Evolutionary conservation across 2,797 vertebrate species (phyloP), one percentile per base, ranked within the genome.

Genomic region (Dryobates pubescens): DNA sequence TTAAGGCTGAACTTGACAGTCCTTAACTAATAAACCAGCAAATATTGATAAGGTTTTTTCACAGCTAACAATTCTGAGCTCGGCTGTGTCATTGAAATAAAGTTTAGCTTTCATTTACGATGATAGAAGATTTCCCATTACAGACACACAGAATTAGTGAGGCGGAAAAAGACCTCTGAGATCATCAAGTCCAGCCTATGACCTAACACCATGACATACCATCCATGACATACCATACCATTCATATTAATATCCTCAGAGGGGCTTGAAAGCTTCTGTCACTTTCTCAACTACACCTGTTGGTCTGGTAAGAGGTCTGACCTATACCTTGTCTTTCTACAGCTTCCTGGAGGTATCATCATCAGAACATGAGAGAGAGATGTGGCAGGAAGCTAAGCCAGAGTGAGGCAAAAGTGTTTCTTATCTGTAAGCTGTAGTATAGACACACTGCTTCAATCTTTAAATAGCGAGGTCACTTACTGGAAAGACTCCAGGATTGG

Each of bases 51-150:
- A 38, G 53, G 22, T n/a, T 88, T 92, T 75, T 59, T 61, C 54
- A 12, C 0, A 0, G 17, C 38, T 71, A 86, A 53, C 41, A 3
- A 27, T 34, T 64, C 54, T 41, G 75, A 65, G 58, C 69, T 91
- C 69, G 34, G 73, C 67, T 82, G 13, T 70, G 94, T 76, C 49
- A 10, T 43, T 27, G 47, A 64, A 92, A 65, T 80, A 23, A 90
- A 80, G 63, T 69, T 85, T 82, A 82, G 9, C 65, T 88, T 8
- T 41, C 78, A 0, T 71, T 45, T 26, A 53, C 36, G 53, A 56
- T 14, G 1, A 61, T 57, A 63, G 36, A 67, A 94, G 24, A 23
- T 80, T 90, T 90, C 49, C 67, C 83, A n/a, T 70, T 89, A 57
- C 41, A 43, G 41, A 43, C 3, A 5, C 41, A 43, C 16, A 43